These are phyloP conservation scores for Ctenomys sociabilis DNA, from an alignment of 2,113 vertebrate species.

Conservation along the genomic window DNA sequence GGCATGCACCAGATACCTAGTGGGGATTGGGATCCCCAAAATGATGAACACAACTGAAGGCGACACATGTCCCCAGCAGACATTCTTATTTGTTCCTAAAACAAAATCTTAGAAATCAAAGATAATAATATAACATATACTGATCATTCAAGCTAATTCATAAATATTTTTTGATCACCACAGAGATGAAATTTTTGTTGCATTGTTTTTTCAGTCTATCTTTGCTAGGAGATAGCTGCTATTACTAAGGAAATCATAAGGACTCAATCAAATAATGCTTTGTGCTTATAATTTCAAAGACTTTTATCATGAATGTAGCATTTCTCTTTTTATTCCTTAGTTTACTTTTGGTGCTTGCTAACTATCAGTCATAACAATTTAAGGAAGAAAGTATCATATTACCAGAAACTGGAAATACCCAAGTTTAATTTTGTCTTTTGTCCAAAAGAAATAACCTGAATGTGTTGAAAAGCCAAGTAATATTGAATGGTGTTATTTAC, in stretches of 20 bases:
- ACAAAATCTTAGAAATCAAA: not conserved
- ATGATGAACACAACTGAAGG: not conserved
- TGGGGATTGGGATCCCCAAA: not conserved
- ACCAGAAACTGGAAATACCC: not conserved
- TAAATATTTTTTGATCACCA: not conserved
- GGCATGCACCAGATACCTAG: too few species aligned
- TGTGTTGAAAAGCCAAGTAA: slow-evolving; percentile 8
- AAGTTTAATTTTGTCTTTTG: not conserved
- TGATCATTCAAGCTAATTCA: not conserved
- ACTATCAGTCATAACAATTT: not conserved
- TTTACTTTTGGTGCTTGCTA: not conserved
- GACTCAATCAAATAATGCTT: not conserved
- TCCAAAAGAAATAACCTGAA: not conserved
- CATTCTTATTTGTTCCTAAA: slow-evolving; percentile 17
- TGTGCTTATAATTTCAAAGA: not conserved
- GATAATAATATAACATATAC: not conserved
- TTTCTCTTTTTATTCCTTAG: not conserved
- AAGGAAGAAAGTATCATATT: not conserved
- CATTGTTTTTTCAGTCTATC: not conserved
- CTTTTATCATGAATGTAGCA: not conserved
- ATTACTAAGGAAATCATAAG: not conserved
- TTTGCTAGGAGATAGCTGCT: not conserved
- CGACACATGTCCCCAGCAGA: not conserved
- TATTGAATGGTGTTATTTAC: not conserved
- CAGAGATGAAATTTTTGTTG: not conserved